These are phyloP conservation scores for Cephonodes hylas DNA, from an alignment of 2,888 invertebrate genomes.

Conservation along the genomic window DNA sequence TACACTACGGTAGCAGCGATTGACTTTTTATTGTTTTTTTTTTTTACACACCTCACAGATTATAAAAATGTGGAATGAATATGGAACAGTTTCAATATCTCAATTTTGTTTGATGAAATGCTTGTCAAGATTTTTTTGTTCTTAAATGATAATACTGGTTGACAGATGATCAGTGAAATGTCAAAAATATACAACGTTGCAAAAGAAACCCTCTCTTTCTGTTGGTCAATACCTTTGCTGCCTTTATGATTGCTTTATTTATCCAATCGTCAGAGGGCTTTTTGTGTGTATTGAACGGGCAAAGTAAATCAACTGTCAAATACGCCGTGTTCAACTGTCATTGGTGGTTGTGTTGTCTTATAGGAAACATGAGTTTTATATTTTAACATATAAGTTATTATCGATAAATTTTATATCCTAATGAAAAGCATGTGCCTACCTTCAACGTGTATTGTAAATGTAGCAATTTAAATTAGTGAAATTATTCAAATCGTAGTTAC, in stretches of 20 bases:
- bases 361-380: slow-evolving; percentile 34
- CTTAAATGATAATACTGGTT: not conserved
- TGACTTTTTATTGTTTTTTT: not conserved
- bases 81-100: not conserved
- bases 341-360: slow-evolving; percentile 53
- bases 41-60: not conserved
- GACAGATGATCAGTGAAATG: not conserved
- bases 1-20: not conserved
- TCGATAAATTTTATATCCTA: slow-evolving; percentile 21
- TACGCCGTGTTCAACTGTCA: slow-evolving; percentile 66
- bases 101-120: not conserved
- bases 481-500: slow-evolving; percentile 13
- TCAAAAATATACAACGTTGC: not conserved
- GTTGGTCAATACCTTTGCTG: not conserved
- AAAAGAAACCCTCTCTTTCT: not conserved
- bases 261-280: not conserved
- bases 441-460: slow-evolving; percentile 36
- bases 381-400: slow-evolving; percentile 27
- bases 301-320: slow-evolving; percentile 10
- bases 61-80: not conserved
- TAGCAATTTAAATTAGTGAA: slow-evolving; percentile 27
- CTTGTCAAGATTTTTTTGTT: not conserved
- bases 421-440: slow-evolving; percentile 34
- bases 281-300: not conserved
- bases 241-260: not conserved